Evolutionary conservation across 2,113 vertebrate genomes (phyloP).

Genomic region (Dromiciops gliroides): DNA sequence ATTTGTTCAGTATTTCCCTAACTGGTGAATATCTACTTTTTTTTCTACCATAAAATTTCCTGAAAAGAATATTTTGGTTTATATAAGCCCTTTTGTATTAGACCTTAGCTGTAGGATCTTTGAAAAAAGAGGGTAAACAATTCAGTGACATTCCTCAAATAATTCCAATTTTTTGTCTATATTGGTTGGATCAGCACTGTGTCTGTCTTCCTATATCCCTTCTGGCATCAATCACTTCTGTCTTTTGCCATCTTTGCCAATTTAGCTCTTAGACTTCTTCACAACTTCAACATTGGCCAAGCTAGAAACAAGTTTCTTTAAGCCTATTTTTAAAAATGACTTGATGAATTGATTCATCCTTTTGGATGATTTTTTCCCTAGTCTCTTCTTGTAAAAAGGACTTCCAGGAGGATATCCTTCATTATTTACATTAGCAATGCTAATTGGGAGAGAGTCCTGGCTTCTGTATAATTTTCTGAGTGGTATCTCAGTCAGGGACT

Average conservation of each 20-base stretch:
- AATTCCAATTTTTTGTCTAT: background rate
- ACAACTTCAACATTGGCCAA: background rate
- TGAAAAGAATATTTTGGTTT: background rate
- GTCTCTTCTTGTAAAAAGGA: background rate
- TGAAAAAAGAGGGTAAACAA: background rate
- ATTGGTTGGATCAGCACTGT: background rate
- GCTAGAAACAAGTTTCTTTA: background rate
- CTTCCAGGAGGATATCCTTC: background rate
- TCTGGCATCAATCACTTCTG: background rate
- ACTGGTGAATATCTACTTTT: background rate
- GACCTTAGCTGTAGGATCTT: background rate
- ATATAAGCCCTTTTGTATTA: background rate
- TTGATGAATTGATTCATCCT: background rate
- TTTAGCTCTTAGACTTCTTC: background rate
- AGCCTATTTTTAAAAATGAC: background rate
- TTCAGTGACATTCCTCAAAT: background rate
- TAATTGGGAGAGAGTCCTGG: background rate
- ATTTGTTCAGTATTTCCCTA: background rate
- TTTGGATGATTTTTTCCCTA: background rate
- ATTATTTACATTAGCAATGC: background rate
- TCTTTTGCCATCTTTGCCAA: background rate
- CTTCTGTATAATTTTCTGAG: background rate
- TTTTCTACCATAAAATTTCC: background rate
- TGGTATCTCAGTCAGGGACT: background rate
- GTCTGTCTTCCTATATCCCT: background rate